These are phyloP conservation scores for Megaleporinus macrocephalus DNA, from an alignment of 2,113 vertebrate species.

Conservation along the genomic window DNA sequence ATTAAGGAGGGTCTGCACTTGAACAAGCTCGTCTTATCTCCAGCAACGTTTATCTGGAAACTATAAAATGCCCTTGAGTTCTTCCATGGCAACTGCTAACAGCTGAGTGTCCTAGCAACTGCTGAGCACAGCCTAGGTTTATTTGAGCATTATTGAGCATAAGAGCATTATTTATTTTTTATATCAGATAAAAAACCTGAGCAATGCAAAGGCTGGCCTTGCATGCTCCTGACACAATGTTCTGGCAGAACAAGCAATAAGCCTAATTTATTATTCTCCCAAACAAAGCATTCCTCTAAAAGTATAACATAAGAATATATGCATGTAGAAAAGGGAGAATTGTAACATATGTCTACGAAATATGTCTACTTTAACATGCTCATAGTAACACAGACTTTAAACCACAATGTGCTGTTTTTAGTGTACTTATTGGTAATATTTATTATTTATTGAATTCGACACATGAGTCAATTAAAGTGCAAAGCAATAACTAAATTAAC, in stretches of 20 bases:
- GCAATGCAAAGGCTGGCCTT: not conserved
- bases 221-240: constrained; percentile 4
- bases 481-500: too few relatives aligned
- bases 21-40: constrained; percentile 44
- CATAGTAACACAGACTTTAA: too few relatives aligned
- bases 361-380: too few relatives aligned
- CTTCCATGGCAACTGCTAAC: constrained; percentile 21
- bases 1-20: constrained; percentile 31
- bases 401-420: too few relatives aligned
- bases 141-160: constrained; percentile 16
- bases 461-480: too few relatives aligned
- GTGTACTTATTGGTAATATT: too few relatives aligned
- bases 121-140: not conserved
- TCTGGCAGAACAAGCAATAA: not conserved
- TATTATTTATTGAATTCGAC: too few relatives aligned
- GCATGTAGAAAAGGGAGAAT: constrained; percentile 59
- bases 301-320: constrained; percentile 71
- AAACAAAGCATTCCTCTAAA: constrained; percentile 69
- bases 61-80: constrained; percentile 46
- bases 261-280: constrained; percentile 13
- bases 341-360: too few relatives aligned
- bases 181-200: not conserved
- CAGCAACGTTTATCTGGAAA: constrained; percentile 41
- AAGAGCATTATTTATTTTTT: constrained; percentile 24
- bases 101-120: constrained; percentile 44